Base-by-base conservation (phyloP, 2,113 vertebrate species). In the Labrus mixtus region DNA sequence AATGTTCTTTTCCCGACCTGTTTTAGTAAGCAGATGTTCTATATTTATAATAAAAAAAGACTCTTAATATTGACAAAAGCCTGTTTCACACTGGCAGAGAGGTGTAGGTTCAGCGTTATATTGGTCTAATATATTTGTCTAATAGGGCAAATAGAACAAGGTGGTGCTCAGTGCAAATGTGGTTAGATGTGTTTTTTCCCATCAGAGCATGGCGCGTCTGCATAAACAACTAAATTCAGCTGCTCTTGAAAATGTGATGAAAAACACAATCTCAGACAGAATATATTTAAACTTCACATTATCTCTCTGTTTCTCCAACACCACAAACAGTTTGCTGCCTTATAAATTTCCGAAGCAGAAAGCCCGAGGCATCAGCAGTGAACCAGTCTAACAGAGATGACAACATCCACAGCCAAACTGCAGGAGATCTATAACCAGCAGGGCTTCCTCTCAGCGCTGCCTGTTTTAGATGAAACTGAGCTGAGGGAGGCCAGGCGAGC, bases 381-480 rank as follows among this genome's bases (percentile, higher is more conserved):
- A 64, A 37, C 36, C 51, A 33, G 29, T 33, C 39, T 1, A 3
- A 33, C 19, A 67, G 59, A 63, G 80, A 93, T 93, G 90, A 86
- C 66, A 51, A 3, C 80, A 43, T 68, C 86, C 5, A 6, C 3
- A 2, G n/a, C 45, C 17, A 45, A 88, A 53, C 50, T 89, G 53
- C 76, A 65, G 80, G 78, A 80, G 48, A 33, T 54, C 33, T 94
- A 93, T 60, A 73, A 86, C n/a, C 23, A 90, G 70, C 87, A 89
- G 79, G 91, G 92, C 20, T 96, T 83, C 78, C 89, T 96, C 64
- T 89, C 92, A 11, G 70, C 81, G 0, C 68, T 95, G 60, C 75
- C 92, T 7, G 84, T 95, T 16, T 60, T 95, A 68, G 87, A 69
- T 15, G 65, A 89, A 20, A 58, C 70, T 0, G 91, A 95, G 86